Evolutionary conservation across 2,888 invertebrate species (phyloP), one percentile per base, ranked within the genome.

Genomic region (Rhagophthalmus giganteus): DNA sequence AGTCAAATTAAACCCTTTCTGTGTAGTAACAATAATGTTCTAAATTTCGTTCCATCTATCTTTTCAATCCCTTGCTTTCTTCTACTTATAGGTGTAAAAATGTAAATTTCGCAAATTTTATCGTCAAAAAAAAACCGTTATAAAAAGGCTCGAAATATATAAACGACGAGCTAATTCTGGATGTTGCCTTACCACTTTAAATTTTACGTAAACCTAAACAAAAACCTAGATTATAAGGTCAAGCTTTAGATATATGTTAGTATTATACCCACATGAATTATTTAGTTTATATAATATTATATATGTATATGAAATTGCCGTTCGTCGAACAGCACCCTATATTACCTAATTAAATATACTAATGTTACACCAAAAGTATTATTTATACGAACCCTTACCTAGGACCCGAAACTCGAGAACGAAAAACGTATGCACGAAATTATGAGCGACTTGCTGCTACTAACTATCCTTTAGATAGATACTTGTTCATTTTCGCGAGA

Each of bases 1-100:
- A 33, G 54, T 31, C 26, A 27, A 45, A 31, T 40, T 24, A 20
- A 34, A 53, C 59, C 57, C 52, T 57, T 60, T 60, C 64, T 60
- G 63, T 66, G 64, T 71, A 72, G 68, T 67, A 71, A 72, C 72
- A 72, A 72, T 71, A 72, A 71, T 58, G 38, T 54, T 53, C 33
- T 38, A 10, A 31, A 39, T 33, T 34, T 10, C 35, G 24, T 40
- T 34, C 16, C 26, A 37, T 24, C 32, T 14, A 26, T n/a, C 10
- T 14, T n/a, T 10, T 25, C 15, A 26, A 31, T 30, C 33, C 15
- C 33, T 37, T 30, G 31, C 35, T 41, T 49, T 37, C 28, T 20
- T 35, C 12, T 38, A 44, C 34, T 20, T 10, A 39, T 39, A 42
- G 26, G 41, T 50, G 50, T 50, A 44, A 31, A 32, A 41, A 35